Evolutionary conservation across 2,113 vertebrate genomes (phyloP), one percentile per base, ranked within the genome.

Genomic region (Erinaceus europaeus): DNA sequence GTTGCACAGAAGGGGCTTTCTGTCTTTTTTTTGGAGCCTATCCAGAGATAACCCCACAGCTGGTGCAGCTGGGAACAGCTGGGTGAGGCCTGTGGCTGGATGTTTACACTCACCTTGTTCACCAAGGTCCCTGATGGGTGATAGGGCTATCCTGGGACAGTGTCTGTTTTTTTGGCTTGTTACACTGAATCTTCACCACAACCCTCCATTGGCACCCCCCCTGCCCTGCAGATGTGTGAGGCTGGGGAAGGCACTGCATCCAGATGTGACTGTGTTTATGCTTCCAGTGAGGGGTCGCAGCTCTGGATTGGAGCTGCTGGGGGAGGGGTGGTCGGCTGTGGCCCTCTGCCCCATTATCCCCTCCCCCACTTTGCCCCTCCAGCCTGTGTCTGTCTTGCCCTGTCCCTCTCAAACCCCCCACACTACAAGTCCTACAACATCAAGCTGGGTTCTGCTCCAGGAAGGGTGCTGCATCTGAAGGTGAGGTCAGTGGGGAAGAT

Each of bases 231-330:
- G 88, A 93, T 78, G 87, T 90, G 87, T 85, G 90, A 84, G 84
- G 79, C 78, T 79, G 59, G 50, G 84, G 78, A 93, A 88, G 92
- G 52, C 90, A 89, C n/a, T 29, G 71, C 93, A 88, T 94, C 90
- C 95, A 94, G 93, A 94, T 94, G 95, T 94, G 88, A 82, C 75
- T 94, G 67, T 95, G 94, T 95, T 95, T 94, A 95, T 94, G 90
- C 94, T 95, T 94, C 88, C 88, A 91, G 59, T 84, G 38, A 95
- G 92, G 86, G 92, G 91, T 91, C 21, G 23, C 48, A 84, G 78
- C 74, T 92, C 87, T 80, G 91, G 77, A 72, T 82, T 82, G 85
- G 83, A 89, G 82, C 74, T 2, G 34, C 27, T 88, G 80, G 91
- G 88, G 95, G 90, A 67, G 61, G 94, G 89, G 87, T 55, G 48